Percentiles rank a stretch among this genome's conserved stretches.
phyloP scores from a whole-genome alignment of 2,888 invertebrate species.

The Meiosimyza decipiens region DNA sequence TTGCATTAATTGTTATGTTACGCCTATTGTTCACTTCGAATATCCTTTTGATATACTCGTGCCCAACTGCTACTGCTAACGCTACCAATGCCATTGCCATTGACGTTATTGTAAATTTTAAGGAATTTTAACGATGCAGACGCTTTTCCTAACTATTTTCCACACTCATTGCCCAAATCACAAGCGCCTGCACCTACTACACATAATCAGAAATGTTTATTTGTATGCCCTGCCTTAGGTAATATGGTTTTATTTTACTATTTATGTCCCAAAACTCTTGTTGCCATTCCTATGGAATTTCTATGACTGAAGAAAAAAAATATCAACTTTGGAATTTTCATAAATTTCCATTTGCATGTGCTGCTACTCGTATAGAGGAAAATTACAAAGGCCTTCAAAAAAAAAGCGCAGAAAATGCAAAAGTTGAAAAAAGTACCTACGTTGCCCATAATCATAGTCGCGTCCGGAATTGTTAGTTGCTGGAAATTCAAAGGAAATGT shows the following conservation, averaged over 20 bases:
- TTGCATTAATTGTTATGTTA: conserved; percentile 61
- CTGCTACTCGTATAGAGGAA: not conserved
- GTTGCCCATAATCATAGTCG: conserved; percentile 30
- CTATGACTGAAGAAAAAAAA: conserved; percentile 14
- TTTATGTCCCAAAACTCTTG: not conserved
- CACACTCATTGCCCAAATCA: conserved; percentile 43
- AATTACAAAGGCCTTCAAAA: not conserved
- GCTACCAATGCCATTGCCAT: not conserved
- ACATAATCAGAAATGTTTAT: conserved; percentile 28
- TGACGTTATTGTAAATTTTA: conserved; percentile 40
- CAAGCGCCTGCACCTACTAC: conserved; percentile 36
- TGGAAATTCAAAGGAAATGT: conserved; percentile 38
- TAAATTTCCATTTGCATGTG: conserved; percentile 52
- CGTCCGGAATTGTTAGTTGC: conserved; percentile 1
- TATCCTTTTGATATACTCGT: conserved; percentile 41
- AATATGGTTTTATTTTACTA: not conserved
- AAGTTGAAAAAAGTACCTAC: conserved; percentile 14
- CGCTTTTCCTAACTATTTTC: conserved; percentile 55
- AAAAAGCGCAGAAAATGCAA: not conserved
- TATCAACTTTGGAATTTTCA: conserved; percentile 48
- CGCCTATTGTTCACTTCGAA: conserved; percentile 45
- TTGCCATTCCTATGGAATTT: conserved; percentile 16
- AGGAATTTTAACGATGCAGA: conserved; percentile 64
- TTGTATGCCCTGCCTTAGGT: not conserved
- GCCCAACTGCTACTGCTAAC: conserved; percentile 37